Evolutionary conservation across 2,113 vertebrate genomes (phyloP), one percentile per base, ranked within the genome.

Genomic region (Nansenia antarctica): DNA sequence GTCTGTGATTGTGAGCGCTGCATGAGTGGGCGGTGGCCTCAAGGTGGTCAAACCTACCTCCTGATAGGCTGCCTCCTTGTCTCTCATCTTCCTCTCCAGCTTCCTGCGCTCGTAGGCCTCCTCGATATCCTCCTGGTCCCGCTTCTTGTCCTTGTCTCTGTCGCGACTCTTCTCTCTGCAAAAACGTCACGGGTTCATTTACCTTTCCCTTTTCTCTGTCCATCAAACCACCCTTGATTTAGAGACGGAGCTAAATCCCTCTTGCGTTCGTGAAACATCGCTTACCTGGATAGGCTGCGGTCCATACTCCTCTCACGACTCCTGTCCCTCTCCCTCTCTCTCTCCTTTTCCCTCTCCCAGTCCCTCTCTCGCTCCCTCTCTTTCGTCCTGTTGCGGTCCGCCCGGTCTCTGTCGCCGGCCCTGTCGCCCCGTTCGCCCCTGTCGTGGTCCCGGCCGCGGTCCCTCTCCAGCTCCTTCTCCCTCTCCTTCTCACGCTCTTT

Each of bases 51-150:
- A 8, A 57, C 24, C 24, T 86, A 98, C 98, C 94, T 99, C 97
- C 83, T 99, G 98, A 92, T 99, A 99, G 1, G 97, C 98, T 65
- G 97, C 95, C 86, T 99, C 98, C 79, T 99, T 99, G 82, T 99
- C 98, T 54, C 98, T 67, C 32, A 99, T 92, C 65, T 97, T 98
- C 80, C 98, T 92, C 87, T 99, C 98, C 52, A 99, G 88, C 81
- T 96, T 98, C 63, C 97, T 89, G 9, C 97, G 93, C 73, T 99
- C 98, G 0, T 99, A 98, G 0, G 95, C 93, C 73, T 98, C 97
- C 86, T 99, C 98, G 62, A 98, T 97, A 83, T 99, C 96, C 42
- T 98, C 98, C 65, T 96, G 83, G 61, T 99, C 97, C 9, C 96
- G 92, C 85, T 99, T 99, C 81, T 98, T 99, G 34, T 99, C 97